Evolutionary conservation across 2,797 vertebrate species (phyloP).

Genomic region (Perodicticus potto): DNA sequence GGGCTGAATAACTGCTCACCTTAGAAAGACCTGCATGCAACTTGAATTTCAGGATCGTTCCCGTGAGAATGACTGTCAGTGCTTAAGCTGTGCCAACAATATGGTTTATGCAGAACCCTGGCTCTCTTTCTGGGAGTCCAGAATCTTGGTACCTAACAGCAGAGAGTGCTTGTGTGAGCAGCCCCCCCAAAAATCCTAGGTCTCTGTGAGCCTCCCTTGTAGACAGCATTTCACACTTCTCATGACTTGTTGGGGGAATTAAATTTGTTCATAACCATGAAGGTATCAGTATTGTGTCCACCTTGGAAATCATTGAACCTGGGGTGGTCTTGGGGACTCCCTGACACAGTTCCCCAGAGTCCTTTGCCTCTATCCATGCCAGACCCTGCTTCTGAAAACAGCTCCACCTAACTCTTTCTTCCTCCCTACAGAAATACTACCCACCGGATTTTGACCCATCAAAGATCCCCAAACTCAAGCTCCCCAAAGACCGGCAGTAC

Average conservation of each 20-base stretch:
- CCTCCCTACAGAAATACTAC: slow-evolving; percentile 95
- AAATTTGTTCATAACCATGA: rapidly evolving
- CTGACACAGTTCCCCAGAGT: background rate
- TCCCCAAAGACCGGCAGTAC: slow-evolving; percentile 97
- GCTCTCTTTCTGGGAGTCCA: background rate
- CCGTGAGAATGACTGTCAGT: background rate
- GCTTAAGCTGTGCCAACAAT: background rate
- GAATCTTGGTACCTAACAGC: rapidly evolving
- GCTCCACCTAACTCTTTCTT: background rate
- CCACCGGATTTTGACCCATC: slow-evolving; percentile 96
- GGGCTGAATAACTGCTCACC: background rate
- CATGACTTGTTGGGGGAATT: no score
- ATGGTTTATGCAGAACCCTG: background rate
- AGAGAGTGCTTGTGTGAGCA: background rate
- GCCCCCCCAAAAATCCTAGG: background rate
- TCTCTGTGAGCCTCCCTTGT: background rate
- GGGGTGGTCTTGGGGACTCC: background rate
- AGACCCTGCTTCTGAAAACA: background rate
- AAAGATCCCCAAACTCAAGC: slow-evolving; percentile 97
- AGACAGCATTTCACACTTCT: background rate
- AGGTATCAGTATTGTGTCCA: background rate
- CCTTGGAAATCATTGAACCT: background rate
- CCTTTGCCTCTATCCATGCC: background rate
- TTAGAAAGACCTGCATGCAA: no score
- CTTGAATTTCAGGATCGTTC: background rate